Evolutionary conservation across 1,140 invertebrate species (phyloP).

Genomic region (Coelopa frigida): DNA sequence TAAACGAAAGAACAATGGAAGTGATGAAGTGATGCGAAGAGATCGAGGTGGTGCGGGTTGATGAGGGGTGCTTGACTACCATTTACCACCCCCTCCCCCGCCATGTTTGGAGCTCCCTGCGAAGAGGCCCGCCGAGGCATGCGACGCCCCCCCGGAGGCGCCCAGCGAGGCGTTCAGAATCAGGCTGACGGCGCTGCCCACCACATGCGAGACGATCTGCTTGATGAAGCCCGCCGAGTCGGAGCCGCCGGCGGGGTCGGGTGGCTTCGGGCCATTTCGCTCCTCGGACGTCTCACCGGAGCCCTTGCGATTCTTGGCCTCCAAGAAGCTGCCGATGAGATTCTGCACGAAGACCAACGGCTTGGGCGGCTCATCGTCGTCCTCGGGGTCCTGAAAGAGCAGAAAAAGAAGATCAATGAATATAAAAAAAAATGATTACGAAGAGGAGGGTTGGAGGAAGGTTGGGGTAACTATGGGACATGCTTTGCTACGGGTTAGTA

Average conservation of each 20-base stretch:
- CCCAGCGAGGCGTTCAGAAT: slow-evolving; percentile 37
- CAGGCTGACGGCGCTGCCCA: slow-evolving; percentile 31
- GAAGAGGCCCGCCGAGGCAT: slow-evolving; percentile 29
- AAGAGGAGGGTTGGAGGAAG: neutral
- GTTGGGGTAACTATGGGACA: neutral
- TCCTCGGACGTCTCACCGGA: slow-evolving; percentile 21
- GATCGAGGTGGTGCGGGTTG: too few species aligned
- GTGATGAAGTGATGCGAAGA: too few species aligned
- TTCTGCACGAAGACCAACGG: slow-evolving; percentile 34
- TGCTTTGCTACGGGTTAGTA: slow-evolving; percentile 7
- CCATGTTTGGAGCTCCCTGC: slow-evolving; percentile 29
- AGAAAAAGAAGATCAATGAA: slow-evolving; percentile 2
- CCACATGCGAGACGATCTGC: slow-evolving; percentile 34
- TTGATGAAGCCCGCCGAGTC: slow-evolving; percentile 38
- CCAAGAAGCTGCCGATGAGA: slow-evolving; percentile 29
- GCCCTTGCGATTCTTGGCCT: slow-evolving; percentile 28
- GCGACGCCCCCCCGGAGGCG: slow-evolving; percentile 33
- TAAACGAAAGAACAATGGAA: too few species aligned
- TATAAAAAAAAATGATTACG: neutral
- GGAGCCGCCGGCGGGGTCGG: slow-evolving; percentile 17
- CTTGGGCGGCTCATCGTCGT: slow-evolving; percentile 31
- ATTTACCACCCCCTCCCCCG: neutral
- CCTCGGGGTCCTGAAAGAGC: slow-evolving; percentile 33
- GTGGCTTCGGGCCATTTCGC: slow-evolving; percentile 17
- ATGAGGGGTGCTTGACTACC: too few species aligned